These are phyloP conservation scores for Steatornis caripensis DNA, from an alignment of 2,113 vertebrate species.

Conservation along the genomic window DNA sequence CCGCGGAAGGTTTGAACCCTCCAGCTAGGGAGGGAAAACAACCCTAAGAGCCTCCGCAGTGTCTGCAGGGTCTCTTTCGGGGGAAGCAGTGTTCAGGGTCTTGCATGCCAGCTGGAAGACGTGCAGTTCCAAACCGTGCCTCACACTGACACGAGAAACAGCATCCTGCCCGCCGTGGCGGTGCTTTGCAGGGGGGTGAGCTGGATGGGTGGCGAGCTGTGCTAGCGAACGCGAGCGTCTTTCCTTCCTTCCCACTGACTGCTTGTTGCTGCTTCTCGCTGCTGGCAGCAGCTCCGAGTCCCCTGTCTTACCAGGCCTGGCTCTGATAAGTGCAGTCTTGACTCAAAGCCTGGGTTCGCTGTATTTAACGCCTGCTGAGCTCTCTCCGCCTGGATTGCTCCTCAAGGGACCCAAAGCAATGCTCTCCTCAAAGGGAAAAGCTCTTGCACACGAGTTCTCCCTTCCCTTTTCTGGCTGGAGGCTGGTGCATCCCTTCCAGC, in stretches of 20 bases:
- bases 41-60: fast-evolving
- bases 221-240: neutral
- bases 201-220: neutral
- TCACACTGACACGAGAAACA: neutral
- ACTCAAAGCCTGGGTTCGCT: neutral
- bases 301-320: neutral
- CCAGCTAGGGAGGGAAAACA: neutral
- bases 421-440: neutral
- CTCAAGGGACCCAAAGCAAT: neutral
- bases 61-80: neutral
- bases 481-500: slow-evolving; percentile 7
- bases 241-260: neutral
- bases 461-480: slow-evolving; percentile 18
- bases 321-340: neutral
- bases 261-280: neutral
- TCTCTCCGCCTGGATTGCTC: neutral
- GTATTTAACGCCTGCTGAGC: neutral
- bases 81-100: neutral
- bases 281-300: neutral
- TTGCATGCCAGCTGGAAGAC: neutral
- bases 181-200: neutral
- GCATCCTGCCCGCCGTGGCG: fast-evolving
- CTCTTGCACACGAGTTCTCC: neutral
- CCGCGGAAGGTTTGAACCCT: neutral
- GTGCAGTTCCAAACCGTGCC: neutral